phyloP scores from a whole-genome alignment of 2,888 invertebrate species.

The Brenthis daphne region DNA sequence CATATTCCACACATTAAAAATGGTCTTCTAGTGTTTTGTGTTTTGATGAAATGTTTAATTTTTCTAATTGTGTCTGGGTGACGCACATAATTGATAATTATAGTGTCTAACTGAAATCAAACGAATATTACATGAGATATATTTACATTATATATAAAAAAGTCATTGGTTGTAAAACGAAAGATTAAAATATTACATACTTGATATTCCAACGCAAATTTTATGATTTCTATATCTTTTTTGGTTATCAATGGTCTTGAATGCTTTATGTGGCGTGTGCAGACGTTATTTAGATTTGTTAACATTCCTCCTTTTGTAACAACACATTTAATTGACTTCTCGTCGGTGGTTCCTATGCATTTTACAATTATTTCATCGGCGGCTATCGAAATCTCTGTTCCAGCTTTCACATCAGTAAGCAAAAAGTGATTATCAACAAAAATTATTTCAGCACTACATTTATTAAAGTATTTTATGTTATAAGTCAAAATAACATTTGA shows the following conservation, averaged over 20 bases:
- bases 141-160: neutral
- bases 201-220: constrained; percentile 54
- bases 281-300: constrained; percentile 46
- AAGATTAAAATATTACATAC: constrained; percentile 39
- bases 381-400: constrained; percentile 52
- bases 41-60: constrained; percentile 46
- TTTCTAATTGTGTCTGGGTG: constrained; percentile 42
- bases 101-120: constrained; percentile 48
- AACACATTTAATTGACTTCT: constrained; percentile 50
- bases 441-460: constrained; percentile 50
- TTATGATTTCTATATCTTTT: constrained; percentile 52
- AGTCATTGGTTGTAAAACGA: neutral
- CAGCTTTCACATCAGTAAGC: constrained; percentile 44
- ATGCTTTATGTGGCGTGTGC: constrained; percentile 50
- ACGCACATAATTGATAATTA: constrained; percentile 52
- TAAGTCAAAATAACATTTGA: constrained; percentile 46
- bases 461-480: constrained; percentile 46
- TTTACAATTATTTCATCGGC: constrained; percentile 50
- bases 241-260: constrained; percentile 49
- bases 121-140: neutral
- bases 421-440: constrained; percentile 56
- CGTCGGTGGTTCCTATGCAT: constrained; percentile 48
- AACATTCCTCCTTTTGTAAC: constrained; percentile 48
- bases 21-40: constrained; percentile 42
- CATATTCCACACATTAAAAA: constrained; percentile 55